phyloP scores from a whole-genome alignment of 2,888 invertebrate species.

The Trichacis sp. region DNA sequence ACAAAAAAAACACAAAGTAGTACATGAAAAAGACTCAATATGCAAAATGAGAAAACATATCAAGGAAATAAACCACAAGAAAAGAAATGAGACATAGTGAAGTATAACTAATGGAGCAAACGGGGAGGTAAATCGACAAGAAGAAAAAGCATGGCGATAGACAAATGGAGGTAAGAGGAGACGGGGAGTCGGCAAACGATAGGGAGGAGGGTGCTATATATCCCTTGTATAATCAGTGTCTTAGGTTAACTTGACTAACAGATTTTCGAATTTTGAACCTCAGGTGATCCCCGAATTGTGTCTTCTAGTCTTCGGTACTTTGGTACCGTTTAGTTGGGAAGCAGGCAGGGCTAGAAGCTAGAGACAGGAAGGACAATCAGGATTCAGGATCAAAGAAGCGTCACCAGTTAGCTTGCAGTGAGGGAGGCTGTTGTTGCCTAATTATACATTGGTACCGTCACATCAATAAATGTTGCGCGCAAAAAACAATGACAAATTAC shows the following conservation, averaged over 20 bases:
- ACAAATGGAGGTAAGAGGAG: too few species aligned
- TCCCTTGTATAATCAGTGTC: slow-evolving; percentile 37
- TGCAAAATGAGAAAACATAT: too few species aligned
- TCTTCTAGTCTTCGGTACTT: slow-evolving; percentile 68
- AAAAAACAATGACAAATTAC: slow-evolving; percentile 14
- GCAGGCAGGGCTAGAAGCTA: slow-evolving; percentile 69
- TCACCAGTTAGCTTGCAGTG: slow-evolving; percentile 62
- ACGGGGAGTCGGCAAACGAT: too few species aligned
- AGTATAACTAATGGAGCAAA: too few species aligned
- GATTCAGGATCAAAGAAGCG: slow-evolving; percentile 63
- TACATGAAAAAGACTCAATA: too few species aligned
- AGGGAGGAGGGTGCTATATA: too few species aligned
- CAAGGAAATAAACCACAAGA: too few species aligned
- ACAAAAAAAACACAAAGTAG: too few species aligned
- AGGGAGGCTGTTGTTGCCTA: slow-evolving; percentile 59
- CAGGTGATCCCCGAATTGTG: slow-evolving; percentile 65
- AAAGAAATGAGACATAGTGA: too few species aligned
- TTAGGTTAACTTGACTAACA: slow-evolving; percentile 57
- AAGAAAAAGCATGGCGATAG: slow-evolving; percentile 1
- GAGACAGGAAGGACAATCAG: slow-evolving; percentile 63
- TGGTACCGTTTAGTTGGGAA: slow-evolving; percentile 67
- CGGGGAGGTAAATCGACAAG: too few species aligned
- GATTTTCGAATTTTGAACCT: slow-evolving; percentile 68
- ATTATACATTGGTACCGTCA: slow-evolving; percentile 48
- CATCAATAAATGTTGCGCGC: slow-evolving; percentile 50